These are phyloP conservation scores for Phalacrocorax pelagicus DNA, from an alignment of 2,113 vertebrate species.

Conservation along the genomic window DNA sequence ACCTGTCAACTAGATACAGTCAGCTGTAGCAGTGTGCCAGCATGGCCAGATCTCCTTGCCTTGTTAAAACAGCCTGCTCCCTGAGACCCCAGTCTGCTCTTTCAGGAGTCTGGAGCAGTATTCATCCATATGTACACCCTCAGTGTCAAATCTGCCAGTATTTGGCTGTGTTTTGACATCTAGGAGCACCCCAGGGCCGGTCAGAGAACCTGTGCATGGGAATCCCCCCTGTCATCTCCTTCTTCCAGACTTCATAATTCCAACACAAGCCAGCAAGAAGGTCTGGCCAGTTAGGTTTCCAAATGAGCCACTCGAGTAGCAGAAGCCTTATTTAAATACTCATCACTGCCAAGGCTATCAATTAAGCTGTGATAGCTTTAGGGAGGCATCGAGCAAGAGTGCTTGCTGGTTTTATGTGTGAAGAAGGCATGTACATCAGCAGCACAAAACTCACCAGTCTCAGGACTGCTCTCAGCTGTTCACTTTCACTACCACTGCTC, in stretches of 20 bases:
- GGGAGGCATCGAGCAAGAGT: rapidly evolving
- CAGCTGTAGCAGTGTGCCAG: neutral
- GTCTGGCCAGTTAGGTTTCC: neutral
- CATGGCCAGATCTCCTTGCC: neutral
- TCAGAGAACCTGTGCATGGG: neutral
- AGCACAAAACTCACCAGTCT: neutral
- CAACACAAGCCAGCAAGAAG: neutral
- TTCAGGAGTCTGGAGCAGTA: neutral
- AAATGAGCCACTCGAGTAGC: neutral
- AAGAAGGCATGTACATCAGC: neutral
- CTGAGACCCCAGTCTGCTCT: neutral
- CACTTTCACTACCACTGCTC: neutral
- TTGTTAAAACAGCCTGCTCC: neutral
- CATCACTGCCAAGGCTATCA: neutral
- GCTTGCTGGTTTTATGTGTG: neutral
- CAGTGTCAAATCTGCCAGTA: neutral
- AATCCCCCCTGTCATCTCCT: neutral
- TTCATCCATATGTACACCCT: neutral
- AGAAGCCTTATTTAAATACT: neutral
- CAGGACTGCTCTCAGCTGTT: neutral
- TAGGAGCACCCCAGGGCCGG: neutral
- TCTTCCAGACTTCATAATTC: neutral
- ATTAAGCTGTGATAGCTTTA: neutral
- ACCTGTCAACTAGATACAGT: neutral
- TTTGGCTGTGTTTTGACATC: neutral